Percentiles rank a stretch among this genome's conserved stretches.
Conservation (phyloP, 2,888 invertebrate genomes). For the Archaeoteleia sp. region DNA sequence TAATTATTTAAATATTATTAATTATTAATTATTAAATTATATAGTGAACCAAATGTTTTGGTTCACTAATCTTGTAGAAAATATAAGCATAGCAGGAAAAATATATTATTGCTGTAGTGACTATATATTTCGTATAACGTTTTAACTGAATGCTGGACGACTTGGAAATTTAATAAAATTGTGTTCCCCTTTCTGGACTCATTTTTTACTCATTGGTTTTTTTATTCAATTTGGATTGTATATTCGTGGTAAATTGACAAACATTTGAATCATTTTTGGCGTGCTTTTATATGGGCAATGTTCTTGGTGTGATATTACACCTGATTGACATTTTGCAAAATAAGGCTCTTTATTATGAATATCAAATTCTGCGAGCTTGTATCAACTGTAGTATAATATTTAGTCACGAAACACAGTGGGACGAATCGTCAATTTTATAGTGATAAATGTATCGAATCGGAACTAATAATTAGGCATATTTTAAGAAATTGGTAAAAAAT, state of each 20-base stretch:
- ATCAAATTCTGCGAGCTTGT: constrained; percentile 31
- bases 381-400: constrained; percentile 38
- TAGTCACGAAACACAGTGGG: constrained; percentile 32
- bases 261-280: constrained; percentile 34
- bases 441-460: background rate
- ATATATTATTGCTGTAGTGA: too few relatives aligned
- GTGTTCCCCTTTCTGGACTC: too few relatives aligned
- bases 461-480: too few relatives aligned
- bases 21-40: too few relatives aligned
- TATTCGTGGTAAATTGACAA: constrained; percentile 28
- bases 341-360: constrained; percentile 29
- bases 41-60: too few relatives aligned
- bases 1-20: too few relatives aligned
- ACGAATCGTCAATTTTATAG: constrained; percentile 35
- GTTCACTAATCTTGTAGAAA: too few relatives aligned
- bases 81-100: too few relatives aligned
- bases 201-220: too few relatives aligned
- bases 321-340: constrained; percentile 31
- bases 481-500: too few relatives aligned
- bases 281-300: constrained; percentile 48
- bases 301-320: constrained; percentile 43
- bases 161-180: background rate
- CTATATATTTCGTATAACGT: too few relatives aligned
- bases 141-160: constrained; percentile 3
- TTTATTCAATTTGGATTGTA: constrained; percentile 1